Evolutionary conservation across 2,797 vertebrate species (phyloP).

Genomic region (Intellagama lesueurii): DNA sequence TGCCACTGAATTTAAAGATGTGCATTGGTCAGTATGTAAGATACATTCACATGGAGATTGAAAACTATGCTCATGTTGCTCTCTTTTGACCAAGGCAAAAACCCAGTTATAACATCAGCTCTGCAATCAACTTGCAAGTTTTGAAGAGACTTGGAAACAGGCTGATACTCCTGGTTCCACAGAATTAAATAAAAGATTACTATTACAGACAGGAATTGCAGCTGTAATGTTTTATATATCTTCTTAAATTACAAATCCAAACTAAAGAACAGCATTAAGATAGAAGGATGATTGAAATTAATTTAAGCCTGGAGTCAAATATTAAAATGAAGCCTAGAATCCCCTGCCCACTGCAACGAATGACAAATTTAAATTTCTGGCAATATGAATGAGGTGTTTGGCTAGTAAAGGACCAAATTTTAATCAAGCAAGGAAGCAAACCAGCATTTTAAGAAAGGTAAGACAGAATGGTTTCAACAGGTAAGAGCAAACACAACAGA

Average conservation of each 20-base stretch:
- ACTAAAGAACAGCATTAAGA: neutral
- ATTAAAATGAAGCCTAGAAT: neutral
- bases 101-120: neutral
- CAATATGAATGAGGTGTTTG: neutral
- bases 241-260: neutral
- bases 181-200: too few species aligned
- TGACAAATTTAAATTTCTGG: neutral
- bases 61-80: neutral
- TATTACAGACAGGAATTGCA: neutral
- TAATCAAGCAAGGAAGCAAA: neutral
- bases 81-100: neutral
- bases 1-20: neutral
- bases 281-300: neutral
- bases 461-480: neutral
- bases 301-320: neutral
- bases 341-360: neutral
- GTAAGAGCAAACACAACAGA: neutral
- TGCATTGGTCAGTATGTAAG: neutral
- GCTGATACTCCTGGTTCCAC: too few species aligned
- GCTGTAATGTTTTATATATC: neutral
- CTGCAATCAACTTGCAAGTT: neutral
- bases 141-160: neutral
- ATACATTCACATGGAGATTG: neutral
- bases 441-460: neutral
- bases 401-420: neutral